Conservation (phyloP, 2,888 invertebrate species). For the Xanthorhoe designata region DNA sequence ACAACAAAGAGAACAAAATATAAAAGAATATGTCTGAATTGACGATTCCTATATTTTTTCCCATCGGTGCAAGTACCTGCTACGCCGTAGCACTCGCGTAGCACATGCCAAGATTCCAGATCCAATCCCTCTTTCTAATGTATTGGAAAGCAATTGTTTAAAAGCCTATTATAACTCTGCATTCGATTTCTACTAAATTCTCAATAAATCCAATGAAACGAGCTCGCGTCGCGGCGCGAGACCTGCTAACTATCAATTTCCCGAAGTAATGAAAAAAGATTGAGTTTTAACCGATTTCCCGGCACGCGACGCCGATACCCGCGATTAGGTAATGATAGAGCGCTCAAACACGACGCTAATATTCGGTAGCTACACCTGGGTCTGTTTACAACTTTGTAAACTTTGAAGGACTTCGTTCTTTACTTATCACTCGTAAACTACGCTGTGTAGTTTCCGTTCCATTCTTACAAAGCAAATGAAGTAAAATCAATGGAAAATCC, state of each 20-base stretch:
- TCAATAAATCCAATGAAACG: conserved; percentile 12
- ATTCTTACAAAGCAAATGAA: too few species aligned
- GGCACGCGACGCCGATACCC: conserved; percentile 32
- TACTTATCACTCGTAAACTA: background rate
- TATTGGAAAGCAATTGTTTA: conserved; percentile 8
- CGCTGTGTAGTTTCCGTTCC: background rate
- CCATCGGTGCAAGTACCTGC: background rate
- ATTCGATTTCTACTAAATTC: conserved; percentile 13
- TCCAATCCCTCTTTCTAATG: background rate
- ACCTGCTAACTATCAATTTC: conserved; percentile 33
- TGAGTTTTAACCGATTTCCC: conserved; percentile 24
- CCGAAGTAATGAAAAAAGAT: conserved; percentile 32
- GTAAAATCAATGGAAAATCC: background rate
- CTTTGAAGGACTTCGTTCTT: background rate
- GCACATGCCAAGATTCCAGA: background rate
- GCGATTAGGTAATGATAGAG: conserved; percentile 28
- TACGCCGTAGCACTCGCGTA: conserved; percentile 11
- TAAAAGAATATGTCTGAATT: too few species aligned
- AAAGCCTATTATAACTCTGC: conserved; percentile 10
- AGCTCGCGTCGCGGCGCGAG: conserved; percentile 1
- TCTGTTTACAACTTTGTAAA: background rate
- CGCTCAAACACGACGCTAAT: conserved; percentile 29
- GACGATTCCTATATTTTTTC: background rate
- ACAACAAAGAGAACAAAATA: too few species aligned
- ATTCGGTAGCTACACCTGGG: background rate